Evolutionary conservation across 2,113 vertebrate genomes (phyloP).

Genomic region (Pygathrix nemaeus): DNA sequence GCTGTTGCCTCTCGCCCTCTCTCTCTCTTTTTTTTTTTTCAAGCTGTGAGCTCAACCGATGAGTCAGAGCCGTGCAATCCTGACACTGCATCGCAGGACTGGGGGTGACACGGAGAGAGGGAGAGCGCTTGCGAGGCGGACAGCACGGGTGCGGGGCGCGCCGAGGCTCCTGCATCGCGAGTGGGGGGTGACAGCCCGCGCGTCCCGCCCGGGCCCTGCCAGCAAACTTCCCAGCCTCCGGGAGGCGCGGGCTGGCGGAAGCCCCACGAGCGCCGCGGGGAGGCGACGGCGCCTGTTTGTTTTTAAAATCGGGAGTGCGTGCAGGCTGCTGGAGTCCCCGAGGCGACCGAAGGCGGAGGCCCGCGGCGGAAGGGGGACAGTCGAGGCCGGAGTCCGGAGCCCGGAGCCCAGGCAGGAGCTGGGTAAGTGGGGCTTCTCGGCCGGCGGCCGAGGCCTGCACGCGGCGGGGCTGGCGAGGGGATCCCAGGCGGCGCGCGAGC

Average conservation of each 20-base stretch:
- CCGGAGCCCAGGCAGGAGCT: background rate
- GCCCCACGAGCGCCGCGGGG: constrained; percentile 45
- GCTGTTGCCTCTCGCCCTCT: constrained; percentile 72
- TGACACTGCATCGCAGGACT: constrained; percentile 82
- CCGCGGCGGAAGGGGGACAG: constrained; percentile 1
- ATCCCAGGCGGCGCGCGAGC: background rate
- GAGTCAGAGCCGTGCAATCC: constrained; percentile 86
- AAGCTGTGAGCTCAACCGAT: constrained; percentile 86
- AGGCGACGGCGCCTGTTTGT: constrained; percentile 73
- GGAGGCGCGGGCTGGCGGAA: constrained; percentile 56
- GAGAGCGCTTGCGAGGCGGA: constrained; percentile 63
- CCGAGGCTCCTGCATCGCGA: constrained; percentile 44
- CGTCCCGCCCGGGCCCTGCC: constrained; percentile 51
- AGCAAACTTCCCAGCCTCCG: constrained; percentile 65
- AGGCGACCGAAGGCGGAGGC: constrained; percentile 54
- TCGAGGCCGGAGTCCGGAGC: background rate
- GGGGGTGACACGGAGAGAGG: constrained; percentile 77
- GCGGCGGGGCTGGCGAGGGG: background rate
- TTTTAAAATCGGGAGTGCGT: constrained; percentile 72
- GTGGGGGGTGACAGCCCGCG: constrained; percentile 66
- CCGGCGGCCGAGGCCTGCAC: constrained; percentile 65
- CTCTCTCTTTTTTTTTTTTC: constrained; percentile 69
- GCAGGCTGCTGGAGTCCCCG: constrained; percentile 60
- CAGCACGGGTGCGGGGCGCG: constrained; percentile 33
- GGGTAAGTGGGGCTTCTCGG: constrained; percentile 64